Conservation (phyloP, 1,140 invertebrate genomes). For the Drosophila athabasca region DNA sequence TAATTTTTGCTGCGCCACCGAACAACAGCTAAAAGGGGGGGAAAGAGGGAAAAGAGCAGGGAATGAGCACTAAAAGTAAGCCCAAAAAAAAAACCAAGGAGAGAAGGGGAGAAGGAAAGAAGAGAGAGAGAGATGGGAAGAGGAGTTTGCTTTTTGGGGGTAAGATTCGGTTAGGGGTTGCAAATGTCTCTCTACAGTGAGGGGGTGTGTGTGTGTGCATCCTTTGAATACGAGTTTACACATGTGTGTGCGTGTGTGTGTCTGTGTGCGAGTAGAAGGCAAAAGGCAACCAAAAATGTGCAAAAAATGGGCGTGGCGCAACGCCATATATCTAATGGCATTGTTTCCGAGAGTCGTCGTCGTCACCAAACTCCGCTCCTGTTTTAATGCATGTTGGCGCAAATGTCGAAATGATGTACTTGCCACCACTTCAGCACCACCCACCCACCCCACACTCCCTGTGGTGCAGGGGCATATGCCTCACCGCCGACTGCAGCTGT, state of each 20-base stretch:
- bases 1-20: slow-evolving; percentile 74
- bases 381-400: slow-evolving; percentile 78
- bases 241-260: slow-evolving; percentile 33
- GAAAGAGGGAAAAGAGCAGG: neutral
- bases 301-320: slow-evolving; percentile 78
- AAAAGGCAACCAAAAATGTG: slow-evolving; percentile 62
- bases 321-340: slow-evolving; percentile 77
- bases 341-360: slow-evolving; percentile 69
- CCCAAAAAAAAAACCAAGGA: slow-evolving; percentile 30
- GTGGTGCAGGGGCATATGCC: slow-evolving; percentile 57
- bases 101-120: neutral
- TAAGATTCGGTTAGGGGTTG: slow-evolving; percentile 74
- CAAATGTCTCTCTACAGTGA: slow-evolving; percentile 24
- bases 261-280: slow-evolving; percentile 55
- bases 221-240: slow-evolving; percentile 49
- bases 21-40: slow-evolving; percentile 1
- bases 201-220: slow-evolving; percentile 33
- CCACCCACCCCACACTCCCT: neutral
- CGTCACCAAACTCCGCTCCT: slow-evolving; percentile 32
- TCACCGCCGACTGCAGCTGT: slow-evolving; percentile 64
- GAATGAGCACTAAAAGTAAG: slow-evolving; percentile 57
- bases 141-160: slow-evolving; percentile 49
- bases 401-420: slow-evolving; percentile 79
- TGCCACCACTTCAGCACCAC: slow-evolving; percentile 22
- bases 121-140: neutral